Evolutionary conservation across 2,888 invertebrate species (phyloP).

Genomic region (Chymomyza amoena): DNA sequence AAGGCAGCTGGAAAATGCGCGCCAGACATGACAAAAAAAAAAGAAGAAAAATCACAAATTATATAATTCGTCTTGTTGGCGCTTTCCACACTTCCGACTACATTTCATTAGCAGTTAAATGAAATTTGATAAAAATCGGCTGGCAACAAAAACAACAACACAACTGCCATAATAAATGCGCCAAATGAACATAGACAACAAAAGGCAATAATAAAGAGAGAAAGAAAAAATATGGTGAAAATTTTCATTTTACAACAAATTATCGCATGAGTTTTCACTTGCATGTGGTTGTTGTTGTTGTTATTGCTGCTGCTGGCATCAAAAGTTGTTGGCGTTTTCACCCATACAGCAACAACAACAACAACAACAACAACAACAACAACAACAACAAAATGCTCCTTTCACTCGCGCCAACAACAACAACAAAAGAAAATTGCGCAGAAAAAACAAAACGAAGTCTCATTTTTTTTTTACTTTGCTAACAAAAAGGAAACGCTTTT

Average conservation of each 20-base stretch:
- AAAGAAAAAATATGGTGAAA: conserved; percentile 66
- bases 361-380: conserved; percentile 34
- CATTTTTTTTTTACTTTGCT: conserved; percentile 17
- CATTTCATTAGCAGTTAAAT: conserved; percentile 70
- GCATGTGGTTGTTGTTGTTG: conserved; percentile 28
- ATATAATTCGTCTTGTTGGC: conserved; percentile 55
- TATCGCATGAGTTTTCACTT: conserved; percentile 74
- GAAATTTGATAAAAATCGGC: conserved; percentile 56
- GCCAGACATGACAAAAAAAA: conserved; percentile 33
- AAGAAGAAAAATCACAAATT: conserved; percentile 32
- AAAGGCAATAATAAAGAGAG: conserved; percentile 22
- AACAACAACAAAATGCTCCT: conserved; percentile 55
- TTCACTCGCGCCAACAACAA: conserved; percentile 56
- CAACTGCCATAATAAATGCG: conserved; percentile 34
- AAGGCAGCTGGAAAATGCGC: conserved; percentile 41
- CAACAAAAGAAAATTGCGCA: conserved; percentile 38
- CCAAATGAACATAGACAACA: conserved; percentile 6
- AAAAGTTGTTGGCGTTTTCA: conserved; percentile 53
- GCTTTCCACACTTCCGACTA: conserved; percentile 65
- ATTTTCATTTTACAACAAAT: conserved; percentile 72
- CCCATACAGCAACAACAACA: conserved; percentile 43
- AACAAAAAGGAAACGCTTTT: conserved; percentile 68
- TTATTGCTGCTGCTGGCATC: conserved; percentile 5
- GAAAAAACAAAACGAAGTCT: conserved; percentile 41
- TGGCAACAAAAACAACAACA: conserved; percentile 22